phyloP scores from a whole-genome alignment of 2,888 invertebrate species.

The Epinotia ramella region DNA sequence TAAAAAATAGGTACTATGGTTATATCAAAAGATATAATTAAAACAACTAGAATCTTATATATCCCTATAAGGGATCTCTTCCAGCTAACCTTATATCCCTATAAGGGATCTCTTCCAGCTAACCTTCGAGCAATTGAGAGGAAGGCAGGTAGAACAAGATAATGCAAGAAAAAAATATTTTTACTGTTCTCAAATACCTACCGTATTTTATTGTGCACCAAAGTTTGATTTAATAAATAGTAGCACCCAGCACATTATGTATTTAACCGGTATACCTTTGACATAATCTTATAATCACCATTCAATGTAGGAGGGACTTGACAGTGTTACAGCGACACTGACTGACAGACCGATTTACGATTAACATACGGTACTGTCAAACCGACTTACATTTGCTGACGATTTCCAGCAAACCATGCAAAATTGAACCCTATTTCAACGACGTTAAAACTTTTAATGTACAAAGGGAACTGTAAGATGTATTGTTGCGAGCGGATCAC shows the following conservation, averaged over 20 bases:
- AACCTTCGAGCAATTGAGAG: too few relatives aligned
- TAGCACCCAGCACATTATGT: neutral
- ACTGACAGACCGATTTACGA: slow-evolving; percentile 39
- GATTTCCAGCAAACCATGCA: neutral
- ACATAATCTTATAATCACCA: slow-evolving; percentile 41
- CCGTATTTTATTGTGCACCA: too few relatives aligned
- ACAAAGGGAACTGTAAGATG: neutral
- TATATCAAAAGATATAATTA: too few relatives aligned
- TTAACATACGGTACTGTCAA: slow-evolving; percentile 36
- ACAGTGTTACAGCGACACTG: slow-evolving; percentile 27
- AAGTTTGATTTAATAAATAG: too few relatives aligned
- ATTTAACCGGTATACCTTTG: slow-evolving; percentile 15
- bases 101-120: too few relatives aligned
- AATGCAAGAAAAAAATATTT: too few relatives aligned
- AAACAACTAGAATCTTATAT: too few relatives aligned
- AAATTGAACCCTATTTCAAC: neutral
- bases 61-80: too few relatives aligned
- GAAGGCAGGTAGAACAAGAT: too few relatives aligned
- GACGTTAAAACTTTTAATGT: neutral
- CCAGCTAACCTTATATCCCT: too few relatives aligned
- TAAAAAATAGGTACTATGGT: too few relatives aligned
- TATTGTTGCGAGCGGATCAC: slow-evolving; percentile 23
- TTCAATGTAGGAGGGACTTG: slow-evolving; percentile 35
- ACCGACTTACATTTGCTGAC: neutral
- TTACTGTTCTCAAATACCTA: too few relatives aligned